Conservation (phyloP, 2,888 invertebrate species). For the Acleris laterana region DNA sequence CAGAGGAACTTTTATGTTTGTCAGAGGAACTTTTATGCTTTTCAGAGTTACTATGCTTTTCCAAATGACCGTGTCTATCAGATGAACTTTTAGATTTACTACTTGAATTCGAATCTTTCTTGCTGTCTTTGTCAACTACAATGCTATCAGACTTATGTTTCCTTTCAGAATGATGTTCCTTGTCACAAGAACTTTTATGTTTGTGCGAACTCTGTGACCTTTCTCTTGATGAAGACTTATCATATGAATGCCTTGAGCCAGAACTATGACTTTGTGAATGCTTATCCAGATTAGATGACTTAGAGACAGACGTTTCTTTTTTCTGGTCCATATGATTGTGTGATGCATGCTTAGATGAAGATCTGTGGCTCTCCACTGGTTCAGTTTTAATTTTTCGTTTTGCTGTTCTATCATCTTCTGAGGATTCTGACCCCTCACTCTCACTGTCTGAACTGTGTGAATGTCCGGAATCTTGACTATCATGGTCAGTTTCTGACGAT, state of each 20-base stretch:
- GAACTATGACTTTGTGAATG: constrained; percentile 53
- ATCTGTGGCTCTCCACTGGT: constrained; percentile 54
- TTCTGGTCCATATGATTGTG: constrained; percentile 53
- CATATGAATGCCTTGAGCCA: constrained; percentile 53
- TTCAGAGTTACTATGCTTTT: constrained; percentile 35
- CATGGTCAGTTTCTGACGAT: constrained; percentile 52
- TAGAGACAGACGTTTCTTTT: constrained; percentile 54
- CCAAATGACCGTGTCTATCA: constrained; percentile 22
- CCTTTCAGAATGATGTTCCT: constrained; percentile 55
- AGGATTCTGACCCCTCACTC: constrained; percentile 60
- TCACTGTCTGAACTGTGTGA: constrained; percentile 60
- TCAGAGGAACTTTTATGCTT: constrained; percentile 35
- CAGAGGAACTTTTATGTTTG: constrained; percentile 29
- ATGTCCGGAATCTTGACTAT: constrained; percentile 54
- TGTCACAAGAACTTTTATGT: constrained; percentile 59
- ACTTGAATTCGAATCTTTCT: constrained; percentile 48
- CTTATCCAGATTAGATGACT: constrained; percentile 50
- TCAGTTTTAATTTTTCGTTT: constrained; percentile 62
- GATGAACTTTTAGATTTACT: constrained; percentile 41
- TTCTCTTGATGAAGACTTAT: constrained; percentile 56
- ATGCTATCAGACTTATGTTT: constrained; percentile 57
- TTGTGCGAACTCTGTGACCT: constrained; percentile 59
- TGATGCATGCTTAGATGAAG: constrained; percentile 54
- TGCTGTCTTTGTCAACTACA: constrained; percentile 55
- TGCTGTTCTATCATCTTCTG: constrained; percentile 59